Conservation (phyloP, 1,140 invertebrate genomes). For the Eulimnadia texana region DNA sequence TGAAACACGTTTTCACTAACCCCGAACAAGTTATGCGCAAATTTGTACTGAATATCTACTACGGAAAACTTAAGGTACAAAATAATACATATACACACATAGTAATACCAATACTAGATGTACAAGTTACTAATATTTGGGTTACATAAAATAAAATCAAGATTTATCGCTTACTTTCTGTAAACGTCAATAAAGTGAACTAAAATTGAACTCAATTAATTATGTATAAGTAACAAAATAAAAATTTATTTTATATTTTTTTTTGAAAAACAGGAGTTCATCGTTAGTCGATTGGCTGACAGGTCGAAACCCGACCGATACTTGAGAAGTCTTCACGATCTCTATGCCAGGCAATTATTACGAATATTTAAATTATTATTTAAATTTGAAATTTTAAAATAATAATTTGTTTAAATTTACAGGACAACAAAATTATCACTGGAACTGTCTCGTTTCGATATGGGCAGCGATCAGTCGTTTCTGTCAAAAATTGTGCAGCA, state of each 20-base stretch:
- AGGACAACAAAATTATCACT: constrained; percentile 55
- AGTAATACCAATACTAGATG: neutral
- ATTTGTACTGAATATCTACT: constrained; percentile 92
- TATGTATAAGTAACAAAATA: neutral
- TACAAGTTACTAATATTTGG: neutral
- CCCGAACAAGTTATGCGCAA: constrained; percentile 96
- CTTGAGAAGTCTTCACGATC: constrained; percentile 69
- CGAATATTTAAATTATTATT: constrained; percentile 17
- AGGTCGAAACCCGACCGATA: constrained; percentile 72
- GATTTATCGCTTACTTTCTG: no score
- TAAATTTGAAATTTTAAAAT: no score
- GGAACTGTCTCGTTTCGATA: constrained; percentile 54
- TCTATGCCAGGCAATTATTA: constrained; percentile 56
- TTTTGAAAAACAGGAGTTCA: constrained; percentile 47
- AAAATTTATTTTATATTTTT: constrained; percentile 18
- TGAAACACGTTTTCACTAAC: constrained; percentile 87
- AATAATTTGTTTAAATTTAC: no score
- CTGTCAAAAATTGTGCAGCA: constrained; percentile 63
- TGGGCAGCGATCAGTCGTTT: constrained; percentile 65
- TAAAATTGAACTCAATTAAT: no score
- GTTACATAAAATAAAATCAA: no score
- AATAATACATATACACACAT: neutral
- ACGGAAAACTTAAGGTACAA: constrained; percentile 62
- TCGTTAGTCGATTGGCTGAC: constrained; percentile 59
- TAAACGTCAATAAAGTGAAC: no score